phyloP scores from a whole-genome alignment of 2,113 vertebrate species.

The Ptilonorhynchus violaceus region DNA sequence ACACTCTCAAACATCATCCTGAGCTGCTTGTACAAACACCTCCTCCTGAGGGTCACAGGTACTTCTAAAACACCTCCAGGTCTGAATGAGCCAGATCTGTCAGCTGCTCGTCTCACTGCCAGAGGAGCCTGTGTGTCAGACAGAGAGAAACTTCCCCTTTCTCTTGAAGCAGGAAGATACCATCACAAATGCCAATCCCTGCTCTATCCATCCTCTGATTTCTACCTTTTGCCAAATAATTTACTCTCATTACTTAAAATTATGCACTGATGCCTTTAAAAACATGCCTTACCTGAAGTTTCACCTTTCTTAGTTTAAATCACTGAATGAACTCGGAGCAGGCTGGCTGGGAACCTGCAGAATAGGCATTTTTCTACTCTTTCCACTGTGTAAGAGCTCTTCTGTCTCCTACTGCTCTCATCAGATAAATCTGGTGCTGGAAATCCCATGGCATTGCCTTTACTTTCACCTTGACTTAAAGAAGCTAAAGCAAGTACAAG shows the following conservation, averaged over 20 bases:
- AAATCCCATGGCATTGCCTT: neutral
- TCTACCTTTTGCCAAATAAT: neutral
- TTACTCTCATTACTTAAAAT: neutral
- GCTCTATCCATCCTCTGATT: neutral
- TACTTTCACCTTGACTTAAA: neutral
- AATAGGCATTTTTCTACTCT: neutral
- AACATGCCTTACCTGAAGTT: neutral
- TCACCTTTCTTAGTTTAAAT: neutral
- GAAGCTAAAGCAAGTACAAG: neutral
- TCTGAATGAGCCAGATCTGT: neutral
- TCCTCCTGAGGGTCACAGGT: neutral
- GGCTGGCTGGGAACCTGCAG: neutral
- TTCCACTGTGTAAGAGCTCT: neutral
- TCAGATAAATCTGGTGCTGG: neutral
- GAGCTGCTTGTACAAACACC: neutral
- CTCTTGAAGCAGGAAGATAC: neutral
- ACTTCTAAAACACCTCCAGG: neutral
- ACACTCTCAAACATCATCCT: neutral
- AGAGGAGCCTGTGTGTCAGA: neutral
- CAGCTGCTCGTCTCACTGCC: neutral
- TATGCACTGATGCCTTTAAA: neutral
- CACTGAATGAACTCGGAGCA: neutral
- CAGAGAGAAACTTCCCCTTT: neutral
- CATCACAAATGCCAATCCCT: neutral
- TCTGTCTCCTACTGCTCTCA: neutral